These are phyloP conservation scores for Eriosoma lanigerum DNA, from an alignment of 1,140 invertebrate genomes.

Conservation along the genomic window DNA sequence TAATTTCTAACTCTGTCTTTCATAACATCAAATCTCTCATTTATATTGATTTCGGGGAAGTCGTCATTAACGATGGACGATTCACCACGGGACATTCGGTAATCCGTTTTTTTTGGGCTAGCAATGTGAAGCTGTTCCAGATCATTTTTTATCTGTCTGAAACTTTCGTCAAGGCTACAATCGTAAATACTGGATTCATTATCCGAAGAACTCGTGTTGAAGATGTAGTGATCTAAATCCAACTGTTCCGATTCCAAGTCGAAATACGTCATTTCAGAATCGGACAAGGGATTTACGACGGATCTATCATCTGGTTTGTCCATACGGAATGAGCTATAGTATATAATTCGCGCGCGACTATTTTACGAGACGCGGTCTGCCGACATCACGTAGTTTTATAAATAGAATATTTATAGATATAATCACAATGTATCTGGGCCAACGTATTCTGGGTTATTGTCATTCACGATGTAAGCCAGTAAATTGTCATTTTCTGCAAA, in stretches of 20 bases:
- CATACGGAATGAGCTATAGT: not conserved
- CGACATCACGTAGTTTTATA: not conserved
- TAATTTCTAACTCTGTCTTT: slow-evolving; percentile 30
- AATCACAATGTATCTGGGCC: slow-evolving; percentile 15
- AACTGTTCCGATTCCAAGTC: slow-evolving; percentile 9
- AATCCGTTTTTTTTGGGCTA: not conserved
- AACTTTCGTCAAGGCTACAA: slow-evolving; percentile 22
- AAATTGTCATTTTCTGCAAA: slow-evolving; percentile 28
- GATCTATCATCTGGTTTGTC: not conserved
- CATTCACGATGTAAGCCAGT: not conserved
- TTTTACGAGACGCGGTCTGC: not conserved
- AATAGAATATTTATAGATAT: slow-evolving; percentile 38
- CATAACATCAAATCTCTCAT: slow-evolving; percentile 13
- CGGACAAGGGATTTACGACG: not conserved
- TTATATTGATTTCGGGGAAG: not conserved
- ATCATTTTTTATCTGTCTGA: slow-evolving; percentile 2
- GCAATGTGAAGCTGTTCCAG: not conserved
- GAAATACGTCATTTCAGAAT: not conserved
- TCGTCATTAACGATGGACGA: not conserved
- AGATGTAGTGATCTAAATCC: not conserved
- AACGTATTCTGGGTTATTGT: slow-evolving; percentile 30
- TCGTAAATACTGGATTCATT: not conserved
- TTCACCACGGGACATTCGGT: not conserved
- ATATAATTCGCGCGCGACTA: not conserved
- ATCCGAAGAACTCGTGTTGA: not conserved